Evolutionary conservation across 2,888 invertebrate genomes (phyloP), one percentile per base, ranked within the genome.

Genomic region (Coleophora deauratella): DNA sequence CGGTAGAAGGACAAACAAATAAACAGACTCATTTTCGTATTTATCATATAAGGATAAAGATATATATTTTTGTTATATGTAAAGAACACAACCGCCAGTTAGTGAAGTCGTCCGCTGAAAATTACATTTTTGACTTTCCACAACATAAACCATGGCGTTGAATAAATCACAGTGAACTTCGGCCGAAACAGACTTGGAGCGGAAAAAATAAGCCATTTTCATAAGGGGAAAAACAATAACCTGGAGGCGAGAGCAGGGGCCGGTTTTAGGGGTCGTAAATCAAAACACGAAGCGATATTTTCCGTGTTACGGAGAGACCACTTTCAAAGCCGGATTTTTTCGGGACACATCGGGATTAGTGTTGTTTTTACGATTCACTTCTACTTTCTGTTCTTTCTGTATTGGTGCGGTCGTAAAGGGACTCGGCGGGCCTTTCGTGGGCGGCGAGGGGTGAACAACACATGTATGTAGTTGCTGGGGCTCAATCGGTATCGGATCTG

Each of bases 151-250:
- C 73, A 72, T 62, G 57, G 66, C 67, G 59, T 58, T 57, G 64
- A 63, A 74, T 72, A 72, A 73, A 72, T 73, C 71, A 69, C 57
- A 49, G 51, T 52, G 65, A 73, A 73, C 58, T 72, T 67, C 56
- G 62, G 59, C 66, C 51, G 62, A 56, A 63, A 63, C 67, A 67
- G 67, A 65, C 66, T 54, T 65, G 58, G 66, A 55, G 62, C 59
- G 65, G 60, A 67, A 71, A 73, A 75, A 77, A 72, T 72, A 66
- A 66, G 69, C 67, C 62, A 67, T 77, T 80, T 79, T 80, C 79
- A 72, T 79, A 78, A 81, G 73, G 72, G 72, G 71, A 72, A 74
- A 80, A 79, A 81, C 80, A 81, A 81, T 81, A 80, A 80, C 72
- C 72, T 60, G 67, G 69, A 70, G 73, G 69, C 67, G 56, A 59